These are phyloP conservation scores for Zoanthus sansibaricus DNA, from an alignment of 92 coral and sea anemone species.

Conservation along the genomic window DNA sequence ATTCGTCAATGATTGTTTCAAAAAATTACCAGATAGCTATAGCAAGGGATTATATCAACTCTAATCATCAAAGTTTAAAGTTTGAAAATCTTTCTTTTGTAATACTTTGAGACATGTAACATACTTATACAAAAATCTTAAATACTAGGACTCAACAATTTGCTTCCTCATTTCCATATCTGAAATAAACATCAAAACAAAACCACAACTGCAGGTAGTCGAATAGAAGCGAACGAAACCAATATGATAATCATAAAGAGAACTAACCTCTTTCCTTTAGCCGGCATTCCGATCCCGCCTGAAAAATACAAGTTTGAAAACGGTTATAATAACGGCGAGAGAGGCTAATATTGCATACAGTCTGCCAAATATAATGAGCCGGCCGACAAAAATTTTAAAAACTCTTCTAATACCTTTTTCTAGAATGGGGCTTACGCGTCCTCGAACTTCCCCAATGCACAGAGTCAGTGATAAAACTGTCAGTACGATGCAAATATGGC, in stretches of 20 bases:
- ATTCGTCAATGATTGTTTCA: too few relatives aligned
- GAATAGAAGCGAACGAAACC: neutral
- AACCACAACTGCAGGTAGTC: neutral
- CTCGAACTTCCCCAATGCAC: constrained; percentile 72
- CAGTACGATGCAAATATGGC: constrained; percentile 62
- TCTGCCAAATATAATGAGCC: too few relatives aligned
- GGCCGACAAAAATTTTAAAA: too few relatives aligned
- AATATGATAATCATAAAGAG: neutral
- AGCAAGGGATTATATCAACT: too few relatives aligned
- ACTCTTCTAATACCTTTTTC: constrained; percentile 66
- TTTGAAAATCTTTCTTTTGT: neutral
- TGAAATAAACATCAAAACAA: neutral
- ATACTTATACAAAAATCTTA: too few relatives aligned
- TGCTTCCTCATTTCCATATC: too few relatives aligned
- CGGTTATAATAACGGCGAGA: too few relatives aligned
- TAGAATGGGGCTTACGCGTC: constrained; percentile 65
- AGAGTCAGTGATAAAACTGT: constrained; percentile 65
- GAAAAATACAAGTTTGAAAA: constrained; percentile 7
- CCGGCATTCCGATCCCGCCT: constrained; percentile 69
- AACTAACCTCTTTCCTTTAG: constrained; percentile 58
- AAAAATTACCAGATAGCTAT: too few relatives aligned
- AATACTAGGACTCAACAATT: neutral
- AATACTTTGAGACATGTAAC: too few relatives aligned
- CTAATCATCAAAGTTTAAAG: too few relatives aligned
- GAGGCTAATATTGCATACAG: too few relatives aligned